A percentile compares a stretch with the other conserved stretches of the same genome.
These are phyloP conservation scores for Ylistrum balloti DNA, from an alignment of 1,140 invertebrate species.

Conservation along the genomic window DNA sequence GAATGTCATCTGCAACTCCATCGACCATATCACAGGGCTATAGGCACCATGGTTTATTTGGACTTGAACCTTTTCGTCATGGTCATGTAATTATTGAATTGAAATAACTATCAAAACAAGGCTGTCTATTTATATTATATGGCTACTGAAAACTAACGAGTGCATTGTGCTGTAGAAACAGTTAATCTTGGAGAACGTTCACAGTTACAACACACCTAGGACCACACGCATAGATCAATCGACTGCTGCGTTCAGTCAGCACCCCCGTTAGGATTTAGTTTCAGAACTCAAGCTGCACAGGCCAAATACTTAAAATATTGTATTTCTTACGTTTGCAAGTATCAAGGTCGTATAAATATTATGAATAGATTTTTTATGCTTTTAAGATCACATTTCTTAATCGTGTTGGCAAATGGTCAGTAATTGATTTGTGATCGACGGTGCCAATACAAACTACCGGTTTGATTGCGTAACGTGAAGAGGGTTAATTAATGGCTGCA, in stretches of 20 bases:
- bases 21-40: too few relatives aligned
- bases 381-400: not conserved
- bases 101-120: too few relatives aligned
- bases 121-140: not conserved
- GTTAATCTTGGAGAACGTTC: not conserved
- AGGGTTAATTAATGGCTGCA: too few relatives aligned
- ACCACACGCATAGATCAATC: constrained; percentile 6
- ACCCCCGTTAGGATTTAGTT: not conserved
- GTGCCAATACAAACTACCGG: not conserved
- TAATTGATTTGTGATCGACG: not conserved
- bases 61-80: too few relatives aligned
- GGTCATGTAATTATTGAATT: too few relatives aligned
- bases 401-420: not conserved
- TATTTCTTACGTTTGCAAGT: not conserved
- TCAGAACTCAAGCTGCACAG: not conserved
- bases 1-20: too few relatives aligned
- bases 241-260: not conserved
- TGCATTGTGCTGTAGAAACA: too few relatives aligned
- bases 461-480: not conserved
- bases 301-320: constrained; percentile 18
- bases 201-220: not conserved
- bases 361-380: constrained; percentile 20
- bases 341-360: constrained; percentile 35
- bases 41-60: too few relatives aligned
- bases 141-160: too few relatives aligned